Conservation (phyloP, 2,888 invertebrate genomes). For the Thalpophila matura region DNA sequence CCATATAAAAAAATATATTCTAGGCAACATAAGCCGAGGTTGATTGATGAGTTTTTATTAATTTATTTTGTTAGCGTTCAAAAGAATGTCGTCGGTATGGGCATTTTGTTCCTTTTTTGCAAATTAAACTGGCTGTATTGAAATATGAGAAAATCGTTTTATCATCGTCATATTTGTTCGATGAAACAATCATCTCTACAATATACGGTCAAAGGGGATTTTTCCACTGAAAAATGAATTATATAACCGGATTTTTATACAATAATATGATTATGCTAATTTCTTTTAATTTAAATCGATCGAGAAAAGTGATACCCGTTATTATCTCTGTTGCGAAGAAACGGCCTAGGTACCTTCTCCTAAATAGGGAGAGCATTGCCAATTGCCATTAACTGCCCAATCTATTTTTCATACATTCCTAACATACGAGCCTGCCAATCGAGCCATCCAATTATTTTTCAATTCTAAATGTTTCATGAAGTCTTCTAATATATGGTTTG, state of each 20-base stretch:
- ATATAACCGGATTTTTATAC: too few relatives aligned
- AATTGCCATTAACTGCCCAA: not conserved
- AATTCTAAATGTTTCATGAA: constrained; percentile 17
- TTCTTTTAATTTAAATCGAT: too few relatives aligned
- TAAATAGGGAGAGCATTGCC: too few relatives aligned
- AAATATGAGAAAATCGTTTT: constrained; percentile 23
- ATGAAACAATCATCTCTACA: too few relatives aligned
- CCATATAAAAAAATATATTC: not conserved
- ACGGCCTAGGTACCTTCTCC: too few relatives aligned
- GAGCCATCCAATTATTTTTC: not conserved
- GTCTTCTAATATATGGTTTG: constrained; percentile 18
- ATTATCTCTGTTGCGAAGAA: too few relatives aligned
- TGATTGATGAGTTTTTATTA: constrained; percentile 63
- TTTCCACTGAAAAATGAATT: too few relatives aligned
- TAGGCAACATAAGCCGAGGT: not conserved
- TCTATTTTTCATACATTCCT: not conserved
- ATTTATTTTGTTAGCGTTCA: constrained; percentile 39
- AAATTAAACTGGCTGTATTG: constrained; percentile 7
- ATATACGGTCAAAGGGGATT: too few relatives aligned
- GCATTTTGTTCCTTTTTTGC: not conserved
- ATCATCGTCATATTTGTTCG: too few relatives aligned
- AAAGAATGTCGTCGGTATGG: constrained; percentile 33
- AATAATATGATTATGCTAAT: too few relatives aligned
- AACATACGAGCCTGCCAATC: not conserved
- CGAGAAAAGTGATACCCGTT: too few relatives aligned